These are phyloP conservation scores for Mayetiola destructor DNA, from an alignment of 2,888 invertebrate species.

Conservation along the genomic window DNA sequence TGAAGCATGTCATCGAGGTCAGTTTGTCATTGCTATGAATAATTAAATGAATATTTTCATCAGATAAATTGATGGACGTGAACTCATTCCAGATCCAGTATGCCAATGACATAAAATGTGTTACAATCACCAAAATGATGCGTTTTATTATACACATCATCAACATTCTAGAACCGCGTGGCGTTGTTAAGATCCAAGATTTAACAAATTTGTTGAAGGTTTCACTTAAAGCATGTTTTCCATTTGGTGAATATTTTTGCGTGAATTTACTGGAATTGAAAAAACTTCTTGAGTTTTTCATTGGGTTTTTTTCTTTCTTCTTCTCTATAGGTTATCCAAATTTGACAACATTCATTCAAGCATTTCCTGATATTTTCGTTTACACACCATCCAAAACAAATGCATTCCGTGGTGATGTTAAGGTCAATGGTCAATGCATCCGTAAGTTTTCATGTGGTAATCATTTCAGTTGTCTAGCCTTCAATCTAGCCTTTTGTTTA, in stretches of 20 bases:
- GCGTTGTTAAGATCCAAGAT: conserved; percentile 27
- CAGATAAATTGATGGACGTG: too few species aligned
- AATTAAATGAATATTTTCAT: neutral
- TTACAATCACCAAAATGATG: conserved; percentile 28
- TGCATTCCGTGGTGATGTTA: conserved; percentile 29
- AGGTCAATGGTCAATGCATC: conserved; percentile 27
- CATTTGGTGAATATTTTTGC: conserved; percentile 23
- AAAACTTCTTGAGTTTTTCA: neutral
- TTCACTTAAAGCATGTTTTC: conserved; percentile 27
- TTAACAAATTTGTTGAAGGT: conserved; percentile 28
- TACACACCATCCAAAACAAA: conserved; percentile 24
- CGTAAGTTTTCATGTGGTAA: conserved; percentile 22
- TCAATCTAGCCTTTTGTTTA: too few species aligned
- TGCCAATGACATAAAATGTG: conserved; percentile 23
- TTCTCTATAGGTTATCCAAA: conserved; percentile 28
- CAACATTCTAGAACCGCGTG: conserved; percentile 26
- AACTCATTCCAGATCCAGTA: conserved; percentile 15
- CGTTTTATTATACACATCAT: conserved; percentile 29
- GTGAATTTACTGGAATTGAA: neutral
- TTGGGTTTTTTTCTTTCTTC: neutral
- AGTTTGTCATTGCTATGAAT: neutral
- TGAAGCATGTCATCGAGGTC: conserved; percentile 33
- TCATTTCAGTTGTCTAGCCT: neutral
- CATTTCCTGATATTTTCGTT: conserved; percentile 31
- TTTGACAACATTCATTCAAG: conserved; percentile 27